A percentile compares a stretch with the other conserved stretches of the same genome.
Evolutionary conservation across 2,113 vertebrate species (phyloP).

Genomic region (Toxotes jaculatrix): DNA sequence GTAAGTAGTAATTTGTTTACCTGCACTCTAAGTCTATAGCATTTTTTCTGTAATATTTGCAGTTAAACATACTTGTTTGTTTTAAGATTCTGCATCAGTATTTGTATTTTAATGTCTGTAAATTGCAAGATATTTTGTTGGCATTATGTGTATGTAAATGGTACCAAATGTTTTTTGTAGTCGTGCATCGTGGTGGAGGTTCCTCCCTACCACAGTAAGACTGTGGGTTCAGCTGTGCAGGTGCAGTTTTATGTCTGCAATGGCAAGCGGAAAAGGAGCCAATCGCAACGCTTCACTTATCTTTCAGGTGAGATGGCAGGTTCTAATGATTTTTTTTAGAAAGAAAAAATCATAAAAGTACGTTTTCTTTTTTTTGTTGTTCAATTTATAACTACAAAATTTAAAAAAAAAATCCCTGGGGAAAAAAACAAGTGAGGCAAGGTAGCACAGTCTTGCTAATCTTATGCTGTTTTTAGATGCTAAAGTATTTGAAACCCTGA

Average conservation of each 20-base stretch:
- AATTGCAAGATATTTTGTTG: background rate
- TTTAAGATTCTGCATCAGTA: background rate
- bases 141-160: background rate
- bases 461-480: background rate
- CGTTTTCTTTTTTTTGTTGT: background rate
- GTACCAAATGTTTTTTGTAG: conserved; percentile 71
- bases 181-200: conserved; percentile 94
- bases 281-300: conserved; percentile 97
- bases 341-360: background rate
- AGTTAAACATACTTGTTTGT: background rate
- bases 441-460: background rate
- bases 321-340: background rate
- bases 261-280: conserved; percentile 98
- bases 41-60: background rate
- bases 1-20: conserved; percentile 83
- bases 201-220: conserved; percentile 97
- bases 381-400: background rate
- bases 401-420: background rate
- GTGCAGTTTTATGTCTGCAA: conserved; percentile 99
- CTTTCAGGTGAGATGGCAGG: conserved; percentile 89
- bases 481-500: background rate
- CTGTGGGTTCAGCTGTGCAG: conserved; percentile 91
- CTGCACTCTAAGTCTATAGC: background rate
- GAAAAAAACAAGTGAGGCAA: background rate
- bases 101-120: background rate